Evolutionary conservation across 1,140 invertebrate species (phyloP).

Genomic region (Drosophila mojavensis): DNA sequence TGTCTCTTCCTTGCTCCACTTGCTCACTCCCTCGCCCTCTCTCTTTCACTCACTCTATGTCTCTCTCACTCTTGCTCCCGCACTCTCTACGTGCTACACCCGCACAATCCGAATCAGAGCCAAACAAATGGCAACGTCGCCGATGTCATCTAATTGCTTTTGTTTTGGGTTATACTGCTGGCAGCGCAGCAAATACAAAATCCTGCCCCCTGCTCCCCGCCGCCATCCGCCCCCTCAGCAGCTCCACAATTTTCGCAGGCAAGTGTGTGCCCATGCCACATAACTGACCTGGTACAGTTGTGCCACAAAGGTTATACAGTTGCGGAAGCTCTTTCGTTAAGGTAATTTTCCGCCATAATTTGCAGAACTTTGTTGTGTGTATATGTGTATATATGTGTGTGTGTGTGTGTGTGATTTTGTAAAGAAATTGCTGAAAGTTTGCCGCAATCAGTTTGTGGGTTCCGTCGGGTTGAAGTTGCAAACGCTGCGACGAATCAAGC

Average conservation of each 20-base stretch:
- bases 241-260: neutral
- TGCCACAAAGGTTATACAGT: slow-evolving; percentile 59
- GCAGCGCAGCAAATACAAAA: slow-evolving; percentile 10
- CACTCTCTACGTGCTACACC: slow-evolving; percentile 31
- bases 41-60: neutral
- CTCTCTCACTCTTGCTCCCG: neutral
- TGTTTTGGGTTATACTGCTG: slow-evolving; percentile 43
- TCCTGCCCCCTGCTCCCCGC: no score
- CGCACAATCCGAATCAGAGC: slow-evolving; percentile 47
- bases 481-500: slow-evolving; percentile 5
- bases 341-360: slow-evolving; percentile 76
- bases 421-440: slow-evolving; percentile 41
- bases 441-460: slow-evolving; percentile 42
- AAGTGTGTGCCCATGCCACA: slow-evolving; percentile 30
- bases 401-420: slow-evolving; percentile 12
- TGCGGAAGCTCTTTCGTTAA: slow-evolving; percentile 73
- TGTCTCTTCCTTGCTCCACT: slow-evolving; percentile 8
- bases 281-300: slow-evolving; percentile 64
- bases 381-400: neutral
- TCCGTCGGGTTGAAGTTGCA: slow-evolving; percentile 24
- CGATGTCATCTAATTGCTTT: slow-evolving; percentile 75
- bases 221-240: no score
- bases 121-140: slow-evolving; percentile 58
- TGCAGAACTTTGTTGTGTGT: slow-evolving; percentile 51
- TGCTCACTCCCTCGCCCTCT: slow-evolving; percentile 6